phyloP scores from a whole-genome alignment of 1,140 invertebrate species.

The Stenopsyche tienmushanensis region DNA sequence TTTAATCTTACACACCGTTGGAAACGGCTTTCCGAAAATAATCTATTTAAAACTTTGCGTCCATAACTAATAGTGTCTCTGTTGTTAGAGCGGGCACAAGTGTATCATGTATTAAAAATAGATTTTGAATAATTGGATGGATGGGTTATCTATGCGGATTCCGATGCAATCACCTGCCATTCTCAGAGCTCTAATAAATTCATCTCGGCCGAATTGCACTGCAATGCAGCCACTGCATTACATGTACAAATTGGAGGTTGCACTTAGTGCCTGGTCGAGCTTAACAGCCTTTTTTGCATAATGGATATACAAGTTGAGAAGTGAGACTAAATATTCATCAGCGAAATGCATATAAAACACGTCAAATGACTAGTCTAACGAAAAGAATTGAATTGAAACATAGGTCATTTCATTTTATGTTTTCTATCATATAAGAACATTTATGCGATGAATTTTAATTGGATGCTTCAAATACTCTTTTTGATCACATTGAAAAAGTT shows the following conservation, averaged over 20 bases:
- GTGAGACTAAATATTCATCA: too few relatives aligned
- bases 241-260: slow-evolving; percentile 23
- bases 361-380: too few relatives aligned
- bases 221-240: slow-evolving; percentile 7
- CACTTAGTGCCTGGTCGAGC: slow-evolving; percentile 2
- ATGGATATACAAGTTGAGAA: too few relatives aligned
- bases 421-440: too few relatives aligned
- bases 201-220: slow-evolving; percentile 1
- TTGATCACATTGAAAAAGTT: too few relatives aligned
- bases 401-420: too few relatives aligned
- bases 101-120: slow-evolving; percentile 1
- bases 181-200: slow-evolving; percentile 3
- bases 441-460: too few relatives aligned
- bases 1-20: background rate
- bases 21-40: background rate
- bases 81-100: background rate
- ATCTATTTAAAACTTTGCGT: background rate
- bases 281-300: slow-evolving; percentile 11
- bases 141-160: background rate
- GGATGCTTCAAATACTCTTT: too few relatives aligned
- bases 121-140: background rate
- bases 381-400: too few relatives aligned
- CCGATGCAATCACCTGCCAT: background rate
- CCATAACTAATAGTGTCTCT: background rate
- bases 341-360: too few relatives aligned